Evolutionary conservation across 2,888 invertebrate genomes (phyloP), one percentile per base, ranked within the genome.

Genomic region (Eumacrocentrus americanus): DNA sequence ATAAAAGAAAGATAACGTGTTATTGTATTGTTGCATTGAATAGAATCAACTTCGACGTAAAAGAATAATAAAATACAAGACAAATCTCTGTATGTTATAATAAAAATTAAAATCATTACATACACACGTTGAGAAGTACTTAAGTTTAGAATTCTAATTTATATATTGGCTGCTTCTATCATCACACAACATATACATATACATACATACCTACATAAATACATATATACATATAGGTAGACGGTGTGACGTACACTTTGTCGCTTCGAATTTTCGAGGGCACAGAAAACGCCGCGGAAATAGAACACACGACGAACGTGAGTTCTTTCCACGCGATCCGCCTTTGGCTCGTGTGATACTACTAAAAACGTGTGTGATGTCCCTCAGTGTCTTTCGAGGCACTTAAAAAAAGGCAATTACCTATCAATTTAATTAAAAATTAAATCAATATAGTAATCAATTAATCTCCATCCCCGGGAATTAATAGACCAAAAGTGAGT

Each of bases 21-120:
- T 67, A 69, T 69, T 70, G 67, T 69, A 67, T 72, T 70, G 72
- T 73, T 72, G 70, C 72, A 72, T 71, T 70, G 64, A 70, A 75
- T 72, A 74, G 70, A 68, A 66, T 69, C 64, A 72, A 70, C 71
- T 66, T 77, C 70, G 73, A 74, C 76, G 76, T 78, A 74, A 63
- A 73, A 71, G 20, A n/a, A 38, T 12, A 38, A 38, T 12, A 50
- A 2, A 14, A 20, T 44, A 44, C n/a, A 16, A 20, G 22, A 29
- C 7, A 34, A 50, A 29, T 50, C 25, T 12, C 12, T 5, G 25
- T 16, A 50, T n/a, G 48, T 25, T 25, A 12, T n/a, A n/a, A n/a
- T n/a, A n/a, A n/a, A n/a, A n/a, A n/a, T n/a, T n/a, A n/a, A n/a
- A n/a, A n/a, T n/a, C n/a, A n/a, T n/a, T n/a, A n/a, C n/a, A n/a